These are phyloP conservation scores for Scophthalmus maximus DNA, from an alignment of 2,113 vertebrate genomes.

Conservation along the genomic window DNA sequence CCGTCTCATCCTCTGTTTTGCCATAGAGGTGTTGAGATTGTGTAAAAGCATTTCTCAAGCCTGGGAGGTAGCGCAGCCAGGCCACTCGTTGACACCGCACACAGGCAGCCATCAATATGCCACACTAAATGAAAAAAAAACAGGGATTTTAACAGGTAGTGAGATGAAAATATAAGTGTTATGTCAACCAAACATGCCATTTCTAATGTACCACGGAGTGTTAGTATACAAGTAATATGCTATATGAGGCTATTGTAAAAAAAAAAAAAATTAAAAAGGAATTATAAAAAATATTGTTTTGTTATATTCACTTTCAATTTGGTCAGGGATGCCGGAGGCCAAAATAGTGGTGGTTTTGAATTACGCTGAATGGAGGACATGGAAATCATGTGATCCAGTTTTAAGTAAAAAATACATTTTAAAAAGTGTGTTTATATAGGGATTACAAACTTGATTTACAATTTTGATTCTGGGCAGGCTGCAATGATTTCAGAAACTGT, in stretches of 20 bases:
- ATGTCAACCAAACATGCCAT: neutral
- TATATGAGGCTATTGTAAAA: no score
- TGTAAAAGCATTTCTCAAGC: conserved; percentile 19
- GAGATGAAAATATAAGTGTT: neutral
- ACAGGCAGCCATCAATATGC: conserved; percentile 71
- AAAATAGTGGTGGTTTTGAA: no score
- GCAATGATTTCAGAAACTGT: no score
- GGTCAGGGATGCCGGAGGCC: no score
- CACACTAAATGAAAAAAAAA: conserved; percentile 36
- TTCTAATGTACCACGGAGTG: neutral
- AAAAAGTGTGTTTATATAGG: no score
- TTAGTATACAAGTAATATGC: no score
- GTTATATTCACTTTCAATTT: no score
- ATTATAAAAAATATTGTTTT: no score
- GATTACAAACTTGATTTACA: no score
- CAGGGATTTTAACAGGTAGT: neutral
- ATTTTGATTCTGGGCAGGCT: no score
- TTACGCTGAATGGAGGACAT: neutral
- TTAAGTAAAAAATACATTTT: neutral
- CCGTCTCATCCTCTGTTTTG: conserved; percentile 33
- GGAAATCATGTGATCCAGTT: neutral
- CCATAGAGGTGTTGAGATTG: conserved; percentile 38
- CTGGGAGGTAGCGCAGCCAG: conserved; percentile 40
- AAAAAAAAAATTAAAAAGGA: no score
- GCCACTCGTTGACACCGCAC: conserved; percentile 53